Evolutionary conservation across 2,797 vertebrate genomes (phyloP).

Genomic region (Manis javanica): DNA sequence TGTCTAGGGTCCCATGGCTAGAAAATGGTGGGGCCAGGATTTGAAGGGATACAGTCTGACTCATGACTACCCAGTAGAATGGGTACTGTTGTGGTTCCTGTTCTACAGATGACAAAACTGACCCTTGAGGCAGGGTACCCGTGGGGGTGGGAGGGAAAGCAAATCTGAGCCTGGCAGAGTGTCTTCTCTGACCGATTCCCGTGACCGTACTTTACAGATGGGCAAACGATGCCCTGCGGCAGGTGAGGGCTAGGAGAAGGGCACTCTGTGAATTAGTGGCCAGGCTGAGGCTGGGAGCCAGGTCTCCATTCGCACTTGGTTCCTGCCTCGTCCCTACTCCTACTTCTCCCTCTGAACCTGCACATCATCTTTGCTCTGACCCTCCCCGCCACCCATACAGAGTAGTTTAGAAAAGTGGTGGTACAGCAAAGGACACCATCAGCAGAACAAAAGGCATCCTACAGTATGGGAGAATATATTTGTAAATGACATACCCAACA

Average conservation of each 20-base stretch:
- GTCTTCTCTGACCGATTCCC: neutral
- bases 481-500: no score
- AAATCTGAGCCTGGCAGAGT: neutral
- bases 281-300: neutral
- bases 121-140: neutral
- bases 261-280: neutral
- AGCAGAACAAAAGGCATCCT: no score
- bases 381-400: neutral
- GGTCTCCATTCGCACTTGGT: neutral
- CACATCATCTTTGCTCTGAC: neutral
- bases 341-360: neutral
- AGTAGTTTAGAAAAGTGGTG: neutral
- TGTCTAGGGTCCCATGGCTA: neutral
- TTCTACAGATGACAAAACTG: neutral
- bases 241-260: neutral
- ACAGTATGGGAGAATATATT: no score
- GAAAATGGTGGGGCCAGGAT: neutral
- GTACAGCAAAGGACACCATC: no score
- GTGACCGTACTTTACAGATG: neutral
- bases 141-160: neutral
- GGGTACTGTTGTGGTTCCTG: neutral
- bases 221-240: neutral
- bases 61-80: neutral
- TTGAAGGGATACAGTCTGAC: neutral
- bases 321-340: neutral